phyloP scores from a whole-genome alignment of 2,797 vertebrate species.

The Microctenopoma stevenorrisi region DNA sequence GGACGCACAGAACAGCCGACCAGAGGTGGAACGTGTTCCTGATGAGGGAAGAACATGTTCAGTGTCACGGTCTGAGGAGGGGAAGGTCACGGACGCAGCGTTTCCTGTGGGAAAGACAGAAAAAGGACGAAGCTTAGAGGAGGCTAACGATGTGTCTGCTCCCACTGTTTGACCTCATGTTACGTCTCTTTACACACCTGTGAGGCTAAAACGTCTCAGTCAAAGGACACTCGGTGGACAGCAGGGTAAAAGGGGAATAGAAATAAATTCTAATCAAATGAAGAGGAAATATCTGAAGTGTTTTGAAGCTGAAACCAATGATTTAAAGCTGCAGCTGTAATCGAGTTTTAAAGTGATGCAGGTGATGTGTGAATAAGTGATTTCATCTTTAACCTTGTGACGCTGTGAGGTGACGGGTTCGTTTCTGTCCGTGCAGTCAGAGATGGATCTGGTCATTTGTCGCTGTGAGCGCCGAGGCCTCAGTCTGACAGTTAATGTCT shows the following conservation, averaged over 20 bases:
- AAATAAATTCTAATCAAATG: too few relatives aligned
- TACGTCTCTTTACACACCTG: not conserved
- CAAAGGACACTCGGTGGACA: not conserved
- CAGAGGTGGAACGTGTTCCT: not conserved
- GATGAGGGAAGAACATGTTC: conserved; percentile 12
- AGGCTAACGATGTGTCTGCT: conserved; percentile 37
- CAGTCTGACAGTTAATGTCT: conserved; percentile 1
- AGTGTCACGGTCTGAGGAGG: conserved; percentile 20
- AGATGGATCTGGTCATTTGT: not conserved
- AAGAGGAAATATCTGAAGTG: too few relatives aligned
- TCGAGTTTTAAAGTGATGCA: too few relatives aligned
- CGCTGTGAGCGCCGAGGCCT: not conserved
- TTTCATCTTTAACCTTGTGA: too few relatives aligned
- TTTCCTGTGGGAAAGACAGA: conserved; percentile 13
- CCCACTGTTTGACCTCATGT: conserved; percentile 15
- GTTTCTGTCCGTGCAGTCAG: too few relatives aligned
- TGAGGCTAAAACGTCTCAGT: not conserved
- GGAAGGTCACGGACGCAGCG: conserved; percentile 36
- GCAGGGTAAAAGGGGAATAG: too few relatives aligned
- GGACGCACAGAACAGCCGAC: not conserved
- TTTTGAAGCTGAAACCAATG: too few relatives aligned
- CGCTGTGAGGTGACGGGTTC: too few relatives aligned
- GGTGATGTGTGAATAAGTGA: too few relatives aligned
- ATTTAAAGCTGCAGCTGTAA: too few relatives aligned
- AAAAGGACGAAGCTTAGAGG: conserved; percentile 16